A percentile compares a stretch with the other conserved stretches of the same genome.
Evolutionary conservation across 2,888 invertebrate species (phyloP).

Genomic region (Melieria crassipennis): DNA sequence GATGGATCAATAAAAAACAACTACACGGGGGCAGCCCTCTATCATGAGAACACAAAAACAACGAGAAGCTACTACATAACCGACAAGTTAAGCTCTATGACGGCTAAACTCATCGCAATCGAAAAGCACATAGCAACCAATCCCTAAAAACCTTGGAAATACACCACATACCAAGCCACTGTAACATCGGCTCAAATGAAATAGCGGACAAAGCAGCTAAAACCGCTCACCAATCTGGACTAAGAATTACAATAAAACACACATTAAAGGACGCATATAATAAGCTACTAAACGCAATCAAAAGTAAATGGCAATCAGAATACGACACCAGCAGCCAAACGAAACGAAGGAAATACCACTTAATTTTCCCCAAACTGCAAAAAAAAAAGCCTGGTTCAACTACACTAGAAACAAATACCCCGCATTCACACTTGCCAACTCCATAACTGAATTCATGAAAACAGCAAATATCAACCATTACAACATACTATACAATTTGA

Average conservation of each 20-base stretch:
- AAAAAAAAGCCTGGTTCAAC: too few species aligned
- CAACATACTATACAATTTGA: not conserved
- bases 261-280: not conserved
- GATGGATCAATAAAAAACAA: too few species aligned
- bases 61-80: not conserved
- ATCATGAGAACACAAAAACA: not conserved
- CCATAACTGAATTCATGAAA: not conserved
- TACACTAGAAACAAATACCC: too few species aligned
- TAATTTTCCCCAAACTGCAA: too few species aligned
- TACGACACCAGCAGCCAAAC: not conserved
- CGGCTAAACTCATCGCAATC: not conserved
- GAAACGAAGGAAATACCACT: too few species aligned
- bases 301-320: not conserved
- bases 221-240: not conserved
- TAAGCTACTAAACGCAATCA: not conserved
- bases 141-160: not conserved
- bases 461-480: not conserved
- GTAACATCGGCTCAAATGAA: not conserved
- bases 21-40: too few species aligned
- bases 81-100: not conserved
- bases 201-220: constrained; percentile 10
- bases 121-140: not conserved
- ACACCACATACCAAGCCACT: constrained; percentile 5
- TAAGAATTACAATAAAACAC: not conserved
- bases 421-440: too few species aligned